Base-by-base conservation (phyloP, 2,113 vertebrate genomes). In the Craseonycteris thonglongyai region DNA sequence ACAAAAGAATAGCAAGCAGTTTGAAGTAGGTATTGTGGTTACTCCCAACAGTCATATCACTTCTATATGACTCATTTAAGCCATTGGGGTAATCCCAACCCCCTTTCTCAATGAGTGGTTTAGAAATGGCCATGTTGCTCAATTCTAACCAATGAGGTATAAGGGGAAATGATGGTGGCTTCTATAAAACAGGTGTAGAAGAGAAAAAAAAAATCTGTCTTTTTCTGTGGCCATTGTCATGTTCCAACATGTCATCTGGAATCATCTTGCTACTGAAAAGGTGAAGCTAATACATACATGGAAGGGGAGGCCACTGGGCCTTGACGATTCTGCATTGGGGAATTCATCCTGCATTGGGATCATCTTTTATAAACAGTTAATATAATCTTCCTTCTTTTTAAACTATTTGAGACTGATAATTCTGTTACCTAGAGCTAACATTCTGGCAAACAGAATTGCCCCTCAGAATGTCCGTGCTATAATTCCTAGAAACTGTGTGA, bases 1-100 rank as follows among this genome's bases (percentile, higher is more conserved):
- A 59, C 51, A 71, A 49, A 84, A 66, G 54, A 92, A 78, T 6
- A 94, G 84, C 21, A 8, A 72, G 71, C 42, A 51, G 9, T 42
- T 59, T 18, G 72, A 93, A 91, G 84, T 82, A 75, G 58, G 58
- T 66, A 40, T 69, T 61, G 76, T 88, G 83, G 66, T 58, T 65
- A 65, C 49, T 38, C n/a, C n/a, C 54, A 84, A 13, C 51, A 30
- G 40, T 24, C 82, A 15, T 0, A 5, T 38, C 51, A 21, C 72
- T 65, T 51, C 61, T 45, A 10, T 14, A n/a, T 49, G 71, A 87
- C 63, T 74, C 38, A 33, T 61, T 40, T 61, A 38, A 49, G 42
- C 28, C 58, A 5, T 18, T 16, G 40, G 61, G 61, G 51, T 85
- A 35, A 85, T 69, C 84, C 51, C 54, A 88, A 71, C 7, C 12